Evolutionary conservation across 2,113 vertebrate genomes (phyloP).

Genomic region (Malurus alboscapulatus): DNA sequence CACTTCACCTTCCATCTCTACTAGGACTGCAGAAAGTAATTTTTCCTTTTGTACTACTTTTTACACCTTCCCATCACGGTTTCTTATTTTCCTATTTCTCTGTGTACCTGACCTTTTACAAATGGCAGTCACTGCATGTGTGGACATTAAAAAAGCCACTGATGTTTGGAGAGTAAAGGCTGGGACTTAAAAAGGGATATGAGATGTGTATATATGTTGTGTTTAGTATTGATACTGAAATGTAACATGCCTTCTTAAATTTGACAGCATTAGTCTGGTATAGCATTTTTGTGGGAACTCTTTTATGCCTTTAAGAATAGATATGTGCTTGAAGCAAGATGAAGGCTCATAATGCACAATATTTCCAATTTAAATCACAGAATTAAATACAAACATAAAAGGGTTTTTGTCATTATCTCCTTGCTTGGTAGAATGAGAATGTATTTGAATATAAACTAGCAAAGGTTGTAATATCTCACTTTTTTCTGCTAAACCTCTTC

Average conservation of each 20-base stretch:
- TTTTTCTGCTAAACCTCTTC: background rate
- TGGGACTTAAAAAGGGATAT: background rate
- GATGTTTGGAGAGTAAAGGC: background rate
- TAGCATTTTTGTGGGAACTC: background rate
- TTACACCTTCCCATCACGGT: background rate
- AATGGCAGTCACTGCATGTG: background rate
- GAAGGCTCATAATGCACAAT: background rate
- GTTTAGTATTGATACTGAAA: conserved; percentile 14
- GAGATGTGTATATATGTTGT: background rate
- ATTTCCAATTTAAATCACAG: background rate
- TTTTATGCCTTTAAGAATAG: background rate
- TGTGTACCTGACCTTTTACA: background rate
- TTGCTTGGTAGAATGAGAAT: conserved; percentile 1
- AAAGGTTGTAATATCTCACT: background rate
- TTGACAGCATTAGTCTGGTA: background rate
- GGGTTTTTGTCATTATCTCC: conserved; percentile 10
- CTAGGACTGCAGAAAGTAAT: background rate
- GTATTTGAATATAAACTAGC: background rate
- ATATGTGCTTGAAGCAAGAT: background rate
- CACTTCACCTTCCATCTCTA: background rate
- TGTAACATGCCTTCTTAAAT: background rate
- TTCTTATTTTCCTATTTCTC: background rate
- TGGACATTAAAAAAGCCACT: background rate
- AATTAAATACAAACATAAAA: conserved; percentile 49
- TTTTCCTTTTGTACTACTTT: background rate